These are phyloP conservation scores for Caenorhabditis inopinata DNA, from an alignment of 1,140 invertebrate species.

Conservation along the genomic window DNA sequence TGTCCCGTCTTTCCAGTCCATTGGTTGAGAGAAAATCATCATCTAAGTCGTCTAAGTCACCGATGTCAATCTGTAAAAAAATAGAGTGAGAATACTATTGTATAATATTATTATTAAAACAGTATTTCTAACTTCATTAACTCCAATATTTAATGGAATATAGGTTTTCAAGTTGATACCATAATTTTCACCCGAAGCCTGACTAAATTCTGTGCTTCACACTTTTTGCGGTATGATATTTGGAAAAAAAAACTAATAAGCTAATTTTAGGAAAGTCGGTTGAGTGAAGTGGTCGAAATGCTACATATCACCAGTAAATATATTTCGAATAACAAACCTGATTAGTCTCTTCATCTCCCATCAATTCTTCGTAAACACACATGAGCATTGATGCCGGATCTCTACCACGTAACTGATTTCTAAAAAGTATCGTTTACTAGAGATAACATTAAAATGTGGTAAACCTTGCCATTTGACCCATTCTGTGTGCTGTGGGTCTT, in stretches of 20 bases:
- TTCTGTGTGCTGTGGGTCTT: conserved; percentile 43
- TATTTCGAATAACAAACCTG: neutral
- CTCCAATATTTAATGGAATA: too few species aligned
- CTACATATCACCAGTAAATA: too few species aligned
- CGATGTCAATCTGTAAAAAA: neutral
- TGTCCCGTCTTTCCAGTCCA: conserved; percentile 1
- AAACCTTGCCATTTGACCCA: conserved; percentile 42
- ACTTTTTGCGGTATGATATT: neutral
- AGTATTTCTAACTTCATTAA: too few species aligned
- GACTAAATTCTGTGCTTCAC: too few species aligned
- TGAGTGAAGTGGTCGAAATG: too few species aligned
- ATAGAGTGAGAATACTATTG: neutral
- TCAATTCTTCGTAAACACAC: conserved; percentile 38
- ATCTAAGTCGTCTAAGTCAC: conserved; percentile 31
- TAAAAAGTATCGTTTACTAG: neutral
- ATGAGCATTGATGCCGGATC: conserved; percentile 32
- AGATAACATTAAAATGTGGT: neutral
- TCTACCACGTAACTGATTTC: conserved; percentile 38
- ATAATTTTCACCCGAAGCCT: too few species aligned
- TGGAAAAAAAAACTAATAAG: too few species aligned
- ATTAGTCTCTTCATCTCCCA: conserved; percentile 43
- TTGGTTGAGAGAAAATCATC: conserved; percentile 34
- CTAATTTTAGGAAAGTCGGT: too few species aligned
- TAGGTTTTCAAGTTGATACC: too few species aligned
- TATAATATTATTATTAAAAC: too few species aligned